Base-by-base conservation (phyloP, 2,888 invertebrate genomes). In the Corbicula japonica region DNA sequence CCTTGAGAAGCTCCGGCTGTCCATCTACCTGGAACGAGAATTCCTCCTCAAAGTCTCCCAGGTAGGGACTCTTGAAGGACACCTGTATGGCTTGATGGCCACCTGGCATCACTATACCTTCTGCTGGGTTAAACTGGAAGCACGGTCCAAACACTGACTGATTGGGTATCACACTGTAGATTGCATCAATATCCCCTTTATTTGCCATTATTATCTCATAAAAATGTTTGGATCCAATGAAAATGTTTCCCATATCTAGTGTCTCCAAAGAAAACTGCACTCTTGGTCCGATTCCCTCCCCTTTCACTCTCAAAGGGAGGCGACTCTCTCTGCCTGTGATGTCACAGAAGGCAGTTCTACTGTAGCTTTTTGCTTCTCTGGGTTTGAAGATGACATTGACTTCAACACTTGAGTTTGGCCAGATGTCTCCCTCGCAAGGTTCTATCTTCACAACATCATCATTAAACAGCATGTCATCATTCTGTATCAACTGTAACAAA, bases 101-200 rank as follows among this genome's bases (percentile, higher is more conserved):
- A 15, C 90, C 92, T 1, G 93, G 92, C 90, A 92, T 91, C 8
- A 94, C 90, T 46, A 93, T 91, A 18, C 93, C 93, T 68, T 93
- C 92, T 6, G 91, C 87, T 0, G 93, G 93, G 76, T 92, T 91
- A 77, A 93, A 93, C 23, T 84, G 70, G 83, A 93, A 94, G 85
- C 91, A 92, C 12, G 91, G 91, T 26, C 93, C 92, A 87, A 93
- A 93, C 44, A 89, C 87, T 21, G 91, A 85, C 63, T 87, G 88
- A 35, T 89, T 88, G 12, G 90, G 89, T 50, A 90, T 78, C 41
- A 93, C 89, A 72, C 87, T 91, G 78, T 88, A 93, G 56, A 92
- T 93, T 60, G 93, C 94, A 86, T 93, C 93, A 74, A 94, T 94
- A 80, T 93, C 92, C 4, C 93, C 93, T 69, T 92, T 92, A 84